Base-by-base conservation (phyloP, 2,797 vertebrate genomes). In the Poecilia wingei region DNA sequence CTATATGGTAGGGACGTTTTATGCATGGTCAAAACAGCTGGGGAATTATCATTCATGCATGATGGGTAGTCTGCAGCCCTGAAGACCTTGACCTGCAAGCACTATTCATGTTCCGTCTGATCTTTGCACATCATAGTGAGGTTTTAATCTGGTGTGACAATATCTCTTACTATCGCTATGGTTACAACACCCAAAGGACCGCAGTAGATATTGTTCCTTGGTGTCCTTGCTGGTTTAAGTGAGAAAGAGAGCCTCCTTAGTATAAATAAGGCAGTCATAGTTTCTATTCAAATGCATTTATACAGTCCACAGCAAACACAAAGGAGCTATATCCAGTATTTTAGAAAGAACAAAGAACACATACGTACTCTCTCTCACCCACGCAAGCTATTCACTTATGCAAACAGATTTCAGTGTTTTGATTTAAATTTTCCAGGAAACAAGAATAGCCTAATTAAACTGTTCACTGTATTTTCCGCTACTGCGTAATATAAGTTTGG, bases 381-480 rank as follows among this genome's bases (percentile, higher is more conserved):
- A 46, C 33, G 22, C 43, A 51, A 36, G 33, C 55, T 31, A 25
- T 46, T 73, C 39, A 1, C 86, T 45, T 47, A 68, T 70, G 45
- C 59, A 79, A 7, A 43, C 68, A 79, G 5, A 46, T 68, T 76
- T 74, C 8, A 68, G 2, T 75, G 18, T 85, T 84, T 87, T 41
- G 74, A 41, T 55, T 71, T 47, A 83, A 84, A 81, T 82, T 78
- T 84, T 78, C 82, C 64, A 83, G 45, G 69, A 83, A 85, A 84
- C 81, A 85, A 83, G 80, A 87, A 72, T 75, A 76, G 76, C 88
- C 84, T 86, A 72, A 88, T 86, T 88, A 84, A 83, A 89, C 87
- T 83, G 51, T 86, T 89, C 84, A 89, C 83, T 88, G 77, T 78
- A 33, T 83, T 82, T 88, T 79, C 69, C 76, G 83, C 76, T 77